Conservation (phyloP, 2,113 vertebrate genomes). For the Eubucco bourcierii region DNA sequence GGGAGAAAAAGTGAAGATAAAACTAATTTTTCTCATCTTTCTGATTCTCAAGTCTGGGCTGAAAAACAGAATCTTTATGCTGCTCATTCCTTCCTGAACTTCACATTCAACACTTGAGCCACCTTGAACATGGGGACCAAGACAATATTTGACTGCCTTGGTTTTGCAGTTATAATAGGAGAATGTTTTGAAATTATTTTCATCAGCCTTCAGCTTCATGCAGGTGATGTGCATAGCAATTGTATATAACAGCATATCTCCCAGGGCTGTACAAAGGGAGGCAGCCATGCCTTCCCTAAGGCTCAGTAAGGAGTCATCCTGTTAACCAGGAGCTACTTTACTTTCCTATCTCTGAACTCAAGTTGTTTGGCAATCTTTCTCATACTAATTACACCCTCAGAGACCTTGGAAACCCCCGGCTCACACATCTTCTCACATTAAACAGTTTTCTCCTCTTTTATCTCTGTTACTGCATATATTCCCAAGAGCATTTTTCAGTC, state of each 20-base stretch:
- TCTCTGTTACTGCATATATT: not conserved
- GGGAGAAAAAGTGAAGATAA: not conserved
- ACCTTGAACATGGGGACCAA: accelerated
- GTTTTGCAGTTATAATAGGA: not conserved
- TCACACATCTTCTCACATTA: not conserved
- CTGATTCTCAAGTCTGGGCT: not conserved
- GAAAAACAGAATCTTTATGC: not conserved
- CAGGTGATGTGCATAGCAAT: not conserved
- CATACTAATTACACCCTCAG: not conserved
- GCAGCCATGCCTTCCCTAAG: not conserved
- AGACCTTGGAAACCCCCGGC: not conserved
- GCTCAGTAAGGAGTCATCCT: not conserved
- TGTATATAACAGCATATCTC: not conserved
- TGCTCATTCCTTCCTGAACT: not conserved
- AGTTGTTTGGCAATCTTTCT: not conserved
- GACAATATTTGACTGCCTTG: not conserved
- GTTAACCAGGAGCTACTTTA: not conserved
- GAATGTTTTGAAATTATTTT: not conserved
- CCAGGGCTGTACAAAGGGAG: not conserved
- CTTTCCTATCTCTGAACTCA: conserved; percentile 14
- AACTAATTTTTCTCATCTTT: not conserved
- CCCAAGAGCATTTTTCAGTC: not conserved
- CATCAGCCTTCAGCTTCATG: not conserved
- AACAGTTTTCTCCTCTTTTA: conserved; percentile 11
- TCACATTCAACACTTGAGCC: not conserved